Evolutionary conservation across 2,113 vertebrate genomes (phyloP), one percentile per base, ranked within the genome.

Genomic region (Rhabdomys dilectus): DNA sequence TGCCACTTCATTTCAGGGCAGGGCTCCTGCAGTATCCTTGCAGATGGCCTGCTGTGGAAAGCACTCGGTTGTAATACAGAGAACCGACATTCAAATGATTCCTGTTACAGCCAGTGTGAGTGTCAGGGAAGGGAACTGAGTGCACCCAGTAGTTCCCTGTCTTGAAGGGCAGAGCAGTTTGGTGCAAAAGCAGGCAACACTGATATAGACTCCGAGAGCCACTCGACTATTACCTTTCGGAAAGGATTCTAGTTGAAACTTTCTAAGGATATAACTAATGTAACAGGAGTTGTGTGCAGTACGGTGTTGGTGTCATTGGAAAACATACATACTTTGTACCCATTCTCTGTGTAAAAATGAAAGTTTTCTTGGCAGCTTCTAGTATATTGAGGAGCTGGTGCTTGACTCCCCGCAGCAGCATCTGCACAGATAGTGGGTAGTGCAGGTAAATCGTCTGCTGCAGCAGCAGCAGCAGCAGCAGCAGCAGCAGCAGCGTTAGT

Each of bases 1-100:
- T 86, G 60, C 76, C 72, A 39, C 87, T 96, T 91, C 91, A 85
- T 91, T 93, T 92, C 91, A 72, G 81, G 62, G 66, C 31, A 29
- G 45, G 70, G 10, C 84, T 77, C 91, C 95, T 45, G 87, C 21
- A 75, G 91, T 45, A 48, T 42, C 5, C 86, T 45, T 26, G 51
- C 93, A 88, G 88, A 92, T 77, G 60, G 89, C 94, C 91, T 92
- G 24, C 93, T 97, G 97, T 39, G 97, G 90, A 95, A 96, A 95
- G 91, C 94, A 94, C 94, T 95, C 88, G 62, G 93, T 34, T 85
- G 4, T 94, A 93, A 93, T 94, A 91, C 91, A 96, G 97, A 91
- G 95, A 42, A 94, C n/a, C 62, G 66, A 92, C 93, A 88, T 84
- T 96, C 97, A 80, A 80, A 17, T 94, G 89, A 64, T 87, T 96